Evolutionary conservation across 2,113 vertebrate species (phyloP).

Genomic region (Albula glossodonta): DNA sequence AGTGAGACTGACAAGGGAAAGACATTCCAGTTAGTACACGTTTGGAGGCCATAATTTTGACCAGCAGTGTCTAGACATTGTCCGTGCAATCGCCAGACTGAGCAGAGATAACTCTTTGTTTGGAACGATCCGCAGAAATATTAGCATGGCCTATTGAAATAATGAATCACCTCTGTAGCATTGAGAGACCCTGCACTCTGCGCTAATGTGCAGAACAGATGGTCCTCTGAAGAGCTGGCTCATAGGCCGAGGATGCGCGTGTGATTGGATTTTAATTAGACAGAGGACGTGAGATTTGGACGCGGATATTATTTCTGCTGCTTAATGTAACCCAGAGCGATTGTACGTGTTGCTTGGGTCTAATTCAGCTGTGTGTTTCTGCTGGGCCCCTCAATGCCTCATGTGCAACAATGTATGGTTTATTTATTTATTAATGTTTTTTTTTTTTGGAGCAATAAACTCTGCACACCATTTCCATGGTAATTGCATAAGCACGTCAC

Average conservation of each 20-base stretch:
- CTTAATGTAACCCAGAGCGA: constrained; percentile 52
- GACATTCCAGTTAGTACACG: constrained; percentile 43
- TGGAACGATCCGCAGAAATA: constrained; percentile 52
- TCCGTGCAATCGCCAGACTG: constrained; percentile 53
- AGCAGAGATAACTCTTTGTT: constrained; percentile 47
- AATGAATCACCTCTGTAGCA: constrained; percentile 54
- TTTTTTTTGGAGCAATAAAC: background rate
- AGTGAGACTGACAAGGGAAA: constrained; percentile 12
- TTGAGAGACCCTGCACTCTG: constrained; percentile 50
- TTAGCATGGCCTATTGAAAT: constrained; percentile 56
- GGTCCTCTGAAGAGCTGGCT: constrained; percentile 48
- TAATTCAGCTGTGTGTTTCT: background rate
- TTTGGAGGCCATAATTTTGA: constrained; percentile 39
- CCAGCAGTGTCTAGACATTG: constrained; percentile 38
- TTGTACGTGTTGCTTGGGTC: constrained; percentile 33
- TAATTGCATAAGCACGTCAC: constrained; percentile 28
- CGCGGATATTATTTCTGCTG: constrained; percentile 42
- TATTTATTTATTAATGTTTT: background rate
- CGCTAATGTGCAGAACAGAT: constrained; percentile 64
- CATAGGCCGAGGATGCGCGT: constrained; percentile 45
- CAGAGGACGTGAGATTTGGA: constrained; percentile 35
- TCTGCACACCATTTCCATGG: background rate
- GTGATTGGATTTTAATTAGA: constrained; percentile 67
- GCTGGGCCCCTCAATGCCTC: background rate
- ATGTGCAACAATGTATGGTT: background rate